Conservation (phyloP, 2,888 invertebrate genomes). For the Cryptus armator region DNA sequence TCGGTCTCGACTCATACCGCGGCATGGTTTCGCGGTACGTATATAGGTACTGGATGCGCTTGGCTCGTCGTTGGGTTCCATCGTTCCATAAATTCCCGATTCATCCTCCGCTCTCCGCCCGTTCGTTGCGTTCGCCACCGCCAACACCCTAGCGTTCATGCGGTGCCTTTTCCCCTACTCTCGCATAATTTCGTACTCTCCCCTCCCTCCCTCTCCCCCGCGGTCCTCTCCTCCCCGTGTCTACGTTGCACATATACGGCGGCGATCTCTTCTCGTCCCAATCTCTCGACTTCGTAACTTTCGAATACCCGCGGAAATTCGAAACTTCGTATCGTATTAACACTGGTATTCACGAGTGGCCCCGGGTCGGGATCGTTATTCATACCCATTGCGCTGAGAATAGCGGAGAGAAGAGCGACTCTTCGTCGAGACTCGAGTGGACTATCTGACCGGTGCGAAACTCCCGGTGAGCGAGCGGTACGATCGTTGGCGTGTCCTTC, state of each 20-base stretch:
- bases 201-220: slow-evolving; percentile 4
- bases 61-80: slow-evolving; percentile 68
- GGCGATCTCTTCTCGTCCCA: slow-evolving; percentile 31
- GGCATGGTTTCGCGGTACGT: slow-evolving; percentile 54
- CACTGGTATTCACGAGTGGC: slow-evolving; percentile 71
- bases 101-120: slow-evolving; percentile 70
- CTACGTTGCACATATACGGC: not conserved
- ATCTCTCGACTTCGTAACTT: slow-evolving; percentile 71
- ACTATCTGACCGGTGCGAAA: slow-evolving; percentile 30
- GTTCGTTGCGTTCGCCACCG: slow-evolving; percentile 46
- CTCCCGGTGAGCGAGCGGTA: slow-evolving; percentile 40
- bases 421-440: not conserved
- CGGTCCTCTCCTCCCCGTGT: not conserved
- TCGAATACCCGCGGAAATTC: slow-evolving; percentile 75
- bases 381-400: slow-evolving; percentile 61
- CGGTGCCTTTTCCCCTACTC: slow-evolving; percentile 43
- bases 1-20: slow-evolving; percentile 63
- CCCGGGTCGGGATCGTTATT: slow-evolving; percentile 72
- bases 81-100: slow-evolving; percentile 81
- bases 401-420: slow-evolving; percentile 15
- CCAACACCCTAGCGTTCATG: slow-evolving; percentile 41
- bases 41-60: slow-evolving; percentile 54
- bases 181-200: slow-evolving; percentile 11
- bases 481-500: slow-evolving; percentile 28
- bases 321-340: slow-evolving; percentile 76